phyloP scores from a whole-genome alignment of 2,888 invertebrate species.

The Caenorhabditis becei region DNA sequence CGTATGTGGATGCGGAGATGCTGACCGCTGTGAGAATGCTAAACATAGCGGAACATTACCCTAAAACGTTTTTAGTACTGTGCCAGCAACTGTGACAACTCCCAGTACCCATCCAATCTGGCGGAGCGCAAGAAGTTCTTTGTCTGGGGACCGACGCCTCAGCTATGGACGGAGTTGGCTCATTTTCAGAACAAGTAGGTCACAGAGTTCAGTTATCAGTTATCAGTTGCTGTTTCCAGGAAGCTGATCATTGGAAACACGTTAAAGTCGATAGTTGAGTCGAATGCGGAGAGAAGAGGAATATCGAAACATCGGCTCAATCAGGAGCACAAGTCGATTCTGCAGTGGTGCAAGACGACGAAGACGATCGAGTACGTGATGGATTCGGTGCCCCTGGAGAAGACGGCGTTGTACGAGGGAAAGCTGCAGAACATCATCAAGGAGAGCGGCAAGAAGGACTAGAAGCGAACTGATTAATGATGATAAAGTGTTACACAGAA shows the following conservation, averaged over 20 bases:
- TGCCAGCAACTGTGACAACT: conserved; percentile 3
- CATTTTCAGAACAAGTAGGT: conserved; percentile 37
- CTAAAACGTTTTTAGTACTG: conserved; percentile 22
- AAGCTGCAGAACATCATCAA: conserved; percentile 37
- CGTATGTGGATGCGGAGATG: conserved; percentile 59
- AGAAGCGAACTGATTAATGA: not conserved
- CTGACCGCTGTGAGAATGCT: conserved; percentile 25
- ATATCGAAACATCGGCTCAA: conserved; percentile 19
- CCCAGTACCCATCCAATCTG: conserved; percentile 22
- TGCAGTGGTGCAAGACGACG: conserved; percentile 28
- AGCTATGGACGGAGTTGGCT: conserved; percentile 24
- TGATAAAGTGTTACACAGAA: too few species aligned
- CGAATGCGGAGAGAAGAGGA: conserved; percentile 30
- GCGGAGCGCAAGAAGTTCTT: conserved; percentile 42
- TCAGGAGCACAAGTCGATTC: conserved; percentile 29
- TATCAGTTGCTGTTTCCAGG: conserved; percentile 51
- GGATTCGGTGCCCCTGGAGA: conserved; percentile 55
- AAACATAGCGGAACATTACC: not conserved
- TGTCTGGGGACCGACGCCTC: conserved; percentile 41
- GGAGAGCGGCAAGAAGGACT: conserved; percentile 27
- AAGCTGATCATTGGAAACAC: conserved; percentile 59
- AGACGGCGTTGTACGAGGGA: conserved; percentile 38
- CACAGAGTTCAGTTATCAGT: not conserved
- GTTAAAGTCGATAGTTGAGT: conserved; percentile 45
- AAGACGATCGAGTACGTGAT: conserved; percentile 51